phyloP scores from a whole-genome alignment of 2,797 vertebrate genomes.

The Fistularia tabacaria region DNA sequence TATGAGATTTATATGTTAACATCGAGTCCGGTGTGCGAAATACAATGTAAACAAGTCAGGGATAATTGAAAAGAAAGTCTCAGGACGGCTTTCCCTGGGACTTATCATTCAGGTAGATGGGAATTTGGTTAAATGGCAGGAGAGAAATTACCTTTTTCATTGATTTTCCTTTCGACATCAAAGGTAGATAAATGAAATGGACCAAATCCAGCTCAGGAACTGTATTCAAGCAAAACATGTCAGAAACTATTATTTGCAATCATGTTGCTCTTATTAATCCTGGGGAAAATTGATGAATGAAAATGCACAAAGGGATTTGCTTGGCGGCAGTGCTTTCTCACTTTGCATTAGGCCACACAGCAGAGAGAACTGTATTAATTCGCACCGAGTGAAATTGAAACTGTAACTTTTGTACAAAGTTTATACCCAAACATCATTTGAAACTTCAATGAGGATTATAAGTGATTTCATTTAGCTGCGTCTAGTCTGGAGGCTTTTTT shows the following conservation, averaged over 20 bases:
- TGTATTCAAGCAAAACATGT: conserved; percentile 79
- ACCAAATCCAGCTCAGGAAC: conserved; percentile 77
- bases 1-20: conserved; percentile 80
- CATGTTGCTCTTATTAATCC: conserved; percentile 78
- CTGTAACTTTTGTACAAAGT: conserved; percentile 43
- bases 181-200: conserved; percentile 85
- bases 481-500: conserved; percentile 5
- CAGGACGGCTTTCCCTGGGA: conserved; percentile 79
- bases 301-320: conserved; percentile 64
- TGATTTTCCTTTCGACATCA: conserved; percentile 88
- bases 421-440: conserved; percentile 16
- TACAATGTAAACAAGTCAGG: conserved; percentile 89
- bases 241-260: conserved; percentile 86
- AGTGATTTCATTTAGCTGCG: conserved; percentile 12
- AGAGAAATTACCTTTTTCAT: conserved; percentile 93
- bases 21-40: conserved; percentile 72
- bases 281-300: conserved; percentile 64
- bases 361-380: conserved; percentile 34
- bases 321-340: conserved; percentile 52
- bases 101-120: conserved; percentile 82
- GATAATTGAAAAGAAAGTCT: conserved; percentile 93
- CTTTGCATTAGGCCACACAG: conserved; percentile 55
- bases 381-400: conserved; percentile 16
- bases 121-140: conserved; percentile 77
- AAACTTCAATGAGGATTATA: conserved; percentile 17